These are phyloP conservation scores for Chalcosyrphus nemorum DNA, from an alignment of 2,888 invertebrate genomes.

Conservation along the genomic window DNA sequence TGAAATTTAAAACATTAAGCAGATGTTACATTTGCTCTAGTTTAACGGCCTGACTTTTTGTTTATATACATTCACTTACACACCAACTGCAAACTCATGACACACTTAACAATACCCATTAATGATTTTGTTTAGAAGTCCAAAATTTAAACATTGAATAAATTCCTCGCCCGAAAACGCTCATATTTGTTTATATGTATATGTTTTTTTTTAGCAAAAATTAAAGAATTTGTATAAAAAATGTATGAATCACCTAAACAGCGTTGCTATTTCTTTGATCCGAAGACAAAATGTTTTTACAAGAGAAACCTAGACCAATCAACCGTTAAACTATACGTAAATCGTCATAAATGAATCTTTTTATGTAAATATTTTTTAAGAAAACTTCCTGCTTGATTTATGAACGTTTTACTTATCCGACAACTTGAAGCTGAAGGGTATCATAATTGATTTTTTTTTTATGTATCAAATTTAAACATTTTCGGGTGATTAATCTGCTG, in stretches of 20 bases:
- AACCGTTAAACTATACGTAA: neutral
- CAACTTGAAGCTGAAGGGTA: constrained; percentile 17
- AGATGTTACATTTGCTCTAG: neutral
- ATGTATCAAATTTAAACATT: neutral
- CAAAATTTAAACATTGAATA: neutral
- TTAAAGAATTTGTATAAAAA: neutral
- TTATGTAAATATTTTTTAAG: neutral
- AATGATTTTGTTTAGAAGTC: constrained; percentile 16
- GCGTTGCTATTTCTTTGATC: constrained; percentile 6
- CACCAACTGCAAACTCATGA: neutral
- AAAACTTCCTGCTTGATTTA: constrained; percentile 14
- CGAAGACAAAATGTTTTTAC: constrained; percentile 21
- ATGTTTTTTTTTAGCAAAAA: neutral
- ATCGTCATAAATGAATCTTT: neutral
- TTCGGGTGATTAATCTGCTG: constrained; percentile 9
- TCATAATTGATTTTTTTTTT: constrained; percentile 6
- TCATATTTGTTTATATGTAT: neutral
- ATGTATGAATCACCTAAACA: neutral
- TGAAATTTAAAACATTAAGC: constrained; percentile 4
- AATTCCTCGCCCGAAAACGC: neutral
- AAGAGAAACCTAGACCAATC: neutral
- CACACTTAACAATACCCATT: constrained; percentile 14
- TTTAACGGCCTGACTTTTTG: neutral
- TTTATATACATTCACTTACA: constrained; percentile 13
- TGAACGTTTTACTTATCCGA: neutral